Evolutionary conservation across 2,888 invertebrate species (phyloP), one percentile per base, ranked within the genome.

Genomic region (Odontomyia ornata): DNA sequence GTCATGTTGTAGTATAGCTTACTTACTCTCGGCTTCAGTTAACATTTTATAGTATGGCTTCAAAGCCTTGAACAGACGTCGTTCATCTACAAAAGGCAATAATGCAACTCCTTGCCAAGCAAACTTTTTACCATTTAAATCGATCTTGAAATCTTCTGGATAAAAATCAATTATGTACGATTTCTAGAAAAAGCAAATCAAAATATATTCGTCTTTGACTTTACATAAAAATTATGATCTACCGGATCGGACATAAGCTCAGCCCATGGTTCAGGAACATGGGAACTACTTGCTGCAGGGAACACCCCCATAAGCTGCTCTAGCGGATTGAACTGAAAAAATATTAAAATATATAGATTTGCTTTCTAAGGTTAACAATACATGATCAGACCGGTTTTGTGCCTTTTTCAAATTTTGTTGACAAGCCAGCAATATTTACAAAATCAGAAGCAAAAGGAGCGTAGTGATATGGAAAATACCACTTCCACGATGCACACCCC

Each of bases 381-480:
- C 1, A 15, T 28, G n/a, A 1, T 11, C 90, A 90, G 87, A 95
- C 96, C 79, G 99, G 99, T 84, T 91, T 89, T 0, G 98, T 98
- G 75, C 92, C 93, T 83, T 89, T 92, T 84, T 95, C 95, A 86
- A 99, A 99, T 84, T 92, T 91, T 1, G 95, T 95, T 64, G 94
- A 93, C 0, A 97, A 88, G 0, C 95, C 94, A 76, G 91, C 91
- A 76, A 99, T 93, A 85, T 97, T 95, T 78, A 95, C 91, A 88
- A 99, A 99, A 89, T 99, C 99, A 0, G 98, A 98, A 2, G 99
- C 99, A 88, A 99, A 99, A 7, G 99, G 99, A 21, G 99, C 99
- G 89, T 99, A 99, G 88, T 99, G 99, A 87, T 97, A 99, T 0
- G 99, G 99, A 88, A 97, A 99, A 88, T 98, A 99, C 99, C 99